A percentile compares a stretch with the other conserved stretches of the same genome.
phyloP scores from a whole-genome alignment of 2,113 vertebrate genomes.

The Malurus melanocephalus region DNA sequence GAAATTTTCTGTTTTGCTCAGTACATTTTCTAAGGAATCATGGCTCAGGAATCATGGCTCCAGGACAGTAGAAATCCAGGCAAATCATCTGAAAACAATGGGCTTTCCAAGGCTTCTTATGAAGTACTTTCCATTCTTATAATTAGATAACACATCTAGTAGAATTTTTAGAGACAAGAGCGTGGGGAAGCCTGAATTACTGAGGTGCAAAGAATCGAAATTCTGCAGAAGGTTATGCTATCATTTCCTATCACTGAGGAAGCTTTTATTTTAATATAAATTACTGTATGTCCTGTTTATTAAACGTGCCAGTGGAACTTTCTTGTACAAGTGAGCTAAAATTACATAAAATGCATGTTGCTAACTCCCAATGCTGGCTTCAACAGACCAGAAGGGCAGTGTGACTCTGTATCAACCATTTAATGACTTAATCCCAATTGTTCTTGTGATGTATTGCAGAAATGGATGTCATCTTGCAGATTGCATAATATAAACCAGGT shows the following conservation, averaged over 20 bases:
- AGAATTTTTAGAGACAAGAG: not conserved
- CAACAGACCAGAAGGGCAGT: not conserved
- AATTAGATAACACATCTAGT: not conserved
- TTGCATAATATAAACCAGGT: not conserved
- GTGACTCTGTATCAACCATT: not conserved
- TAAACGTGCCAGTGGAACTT: not conserved
- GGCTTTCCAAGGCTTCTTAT: not conserved
- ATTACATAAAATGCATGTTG: fast-evolving
- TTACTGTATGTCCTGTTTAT: not conserved
- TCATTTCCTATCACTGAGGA: not conserved
- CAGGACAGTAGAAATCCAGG: not conserved
- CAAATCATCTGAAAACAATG: not conserved
- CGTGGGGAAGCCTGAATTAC: not conserved
- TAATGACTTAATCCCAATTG: not conserved
- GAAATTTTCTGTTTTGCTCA: not conserved
- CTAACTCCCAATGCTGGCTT: not conserved
- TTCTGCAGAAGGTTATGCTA: not conserved
- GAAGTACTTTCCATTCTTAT: not conserved
- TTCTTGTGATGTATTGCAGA: not conserved
- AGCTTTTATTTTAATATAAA: not conserved
- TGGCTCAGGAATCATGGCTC: not conserved
- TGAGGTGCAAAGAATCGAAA: not conserved
- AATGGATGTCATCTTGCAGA: not conserved
- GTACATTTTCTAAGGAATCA: not conserved
- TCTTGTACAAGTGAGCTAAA: not conserved